These are phyloP conservation scores for Melanotaenia boesemani DNA, from an alignment of 2,797 vertebrate genomes.

Conservation along the genomic window DNA sequence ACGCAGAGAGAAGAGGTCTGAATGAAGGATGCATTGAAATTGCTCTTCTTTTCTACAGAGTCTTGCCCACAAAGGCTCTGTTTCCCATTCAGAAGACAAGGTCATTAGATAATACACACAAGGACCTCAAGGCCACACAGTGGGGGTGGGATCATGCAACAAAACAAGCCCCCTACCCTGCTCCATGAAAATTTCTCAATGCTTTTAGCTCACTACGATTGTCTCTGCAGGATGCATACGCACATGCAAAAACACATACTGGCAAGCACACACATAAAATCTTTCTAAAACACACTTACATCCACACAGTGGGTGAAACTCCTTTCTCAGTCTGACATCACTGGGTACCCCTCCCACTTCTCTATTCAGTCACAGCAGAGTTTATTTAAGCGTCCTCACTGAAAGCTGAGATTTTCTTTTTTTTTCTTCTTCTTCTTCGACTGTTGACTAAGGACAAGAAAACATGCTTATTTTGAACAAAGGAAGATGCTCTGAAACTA, in stretches of 20 bases:
- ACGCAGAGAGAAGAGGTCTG: conserved; percentile 56
- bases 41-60: conserved; percentile 57
- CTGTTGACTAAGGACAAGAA: conserved; percentile 4
- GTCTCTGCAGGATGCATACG: conserved; percentile 31
- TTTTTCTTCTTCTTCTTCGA: not conserved
- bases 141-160: conserved; percentile 50
- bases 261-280: conserved; percentile 29
- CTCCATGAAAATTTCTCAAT: conserved; percentile 40
- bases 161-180: conserved; percentile 55
- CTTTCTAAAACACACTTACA: conserved; percentile 20
- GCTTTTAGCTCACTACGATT: conserved; percentile 26
- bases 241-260: conserved; percentile 38
- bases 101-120: conserved; percentile 78
- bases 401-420: conserved; percentile 22
- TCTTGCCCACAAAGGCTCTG: conserved; percentile 69
- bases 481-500: conserved; percentile 27
- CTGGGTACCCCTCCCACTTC: conserved; percentile 29
- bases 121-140: conserved; percentile 73
- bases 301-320: conserved; percentile 15
- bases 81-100: conserved; percentile 80
- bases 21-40: conserved; percentile 72
- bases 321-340: conserved; percentile 56
- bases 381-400: conserved; percentile 43
- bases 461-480: not conserved
- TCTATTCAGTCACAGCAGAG: conserved; percentile 44